Evolutionary conservation across 1,140 invertebrate species (phyloP), one percentile per base, ranked within the genome.

Genomic region (Frieseomelitta varia): DNA sequence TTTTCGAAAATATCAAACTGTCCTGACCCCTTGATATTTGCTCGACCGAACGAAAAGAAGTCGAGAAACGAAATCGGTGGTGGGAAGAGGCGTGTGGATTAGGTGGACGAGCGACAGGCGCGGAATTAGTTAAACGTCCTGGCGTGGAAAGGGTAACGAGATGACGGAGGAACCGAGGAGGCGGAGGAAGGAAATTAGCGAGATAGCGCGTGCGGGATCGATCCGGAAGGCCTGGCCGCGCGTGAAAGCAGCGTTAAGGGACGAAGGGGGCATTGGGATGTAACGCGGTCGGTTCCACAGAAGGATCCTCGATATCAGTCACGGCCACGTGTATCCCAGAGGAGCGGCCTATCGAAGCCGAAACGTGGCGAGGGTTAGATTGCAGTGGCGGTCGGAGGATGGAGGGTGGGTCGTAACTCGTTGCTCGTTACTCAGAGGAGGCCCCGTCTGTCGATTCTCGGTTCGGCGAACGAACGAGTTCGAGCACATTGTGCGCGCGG

Each of bases 401-500:
- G 39, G 15, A 10, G 30, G n/a, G 19, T 17, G 19, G 56, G 55
- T 73, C 68, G 39, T 47, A 47, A 47, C 39, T 47, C 39, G 79
- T 80, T 72, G 63, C 55, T 73, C 68, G 79, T 80, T 72, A 73
- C 55, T 81, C 69, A 73, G 58, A 65, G 24, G 58, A 39, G 30
- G 58, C 47, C 19, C 73, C 58, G 63, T 82, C 73, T 53, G 73
- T 69, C 81, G 80, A 81, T 77, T 68, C 63, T 58, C 61, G 58
- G 58, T n/a, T 47, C 39, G 71, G 58, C 56, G 61, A 56, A 30
- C 56, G 34, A 61, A 79, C 74, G 74, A 78, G 51, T 79, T 84
- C 81, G 81, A 84, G 81, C 81, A 84, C 81, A 79, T 84, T 79
- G 81, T 34, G 72, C 75, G 11, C 24, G 24, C 8, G 0, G 39